Evolutionary conservation across 2,797 vertebrate species (phyloP), one percentile per base, ranked within the genome.

Genomic region (Remorina albescens): DNA sequence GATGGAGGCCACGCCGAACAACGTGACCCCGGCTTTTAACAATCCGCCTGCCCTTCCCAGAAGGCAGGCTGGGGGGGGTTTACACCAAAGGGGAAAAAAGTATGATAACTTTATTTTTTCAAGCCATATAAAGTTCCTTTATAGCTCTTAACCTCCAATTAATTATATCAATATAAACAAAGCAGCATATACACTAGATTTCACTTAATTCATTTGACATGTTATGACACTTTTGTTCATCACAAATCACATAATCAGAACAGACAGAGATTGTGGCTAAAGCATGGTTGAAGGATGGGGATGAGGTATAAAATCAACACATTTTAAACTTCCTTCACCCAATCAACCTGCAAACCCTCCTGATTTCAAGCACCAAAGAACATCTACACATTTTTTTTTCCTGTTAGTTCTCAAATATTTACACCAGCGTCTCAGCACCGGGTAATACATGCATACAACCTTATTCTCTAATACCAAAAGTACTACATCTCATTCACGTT

Each of bases 231-330:
- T 75, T 79, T 71, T 42, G 61, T 64, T 82, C 71, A 65, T 80
- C 81, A 83, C 82, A 83, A 78, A 79, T 77, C 76, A 81, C 79
- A 76, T 37, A 18, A 66, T 71, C 41, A 50, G 57, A 82, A 74
- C 67, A 67, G 76, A 86, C 68, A 26, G 56, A 50, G 80, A 86
- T 77, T 47, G 42, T 67, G 78, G 69, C 5, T 50, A 81, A 77
- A 77, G 82, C 82, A 85, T 77, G 83, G 67, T 75, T 72, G 77
- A 83, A 85, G 82, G 67, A 86, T 78, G 85, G 71, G 82, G 68
- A 84, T 83, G 91, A 92, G 89, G 92, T 93, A 95, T 92, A 92
- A 93, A 89, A 93, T 69, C 80, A 87, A 91, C 77, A 85, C 64
- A 71, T 83, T 82, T 75, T 81, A 75, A 66, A 63, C 61, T 49